Evolutionary conservation across 2,113 vertebrate genomes (phyloP), one percentile per base, ranked within the genome.

Genomic region (Speoplatyrhinus poulsoni): DNA sequence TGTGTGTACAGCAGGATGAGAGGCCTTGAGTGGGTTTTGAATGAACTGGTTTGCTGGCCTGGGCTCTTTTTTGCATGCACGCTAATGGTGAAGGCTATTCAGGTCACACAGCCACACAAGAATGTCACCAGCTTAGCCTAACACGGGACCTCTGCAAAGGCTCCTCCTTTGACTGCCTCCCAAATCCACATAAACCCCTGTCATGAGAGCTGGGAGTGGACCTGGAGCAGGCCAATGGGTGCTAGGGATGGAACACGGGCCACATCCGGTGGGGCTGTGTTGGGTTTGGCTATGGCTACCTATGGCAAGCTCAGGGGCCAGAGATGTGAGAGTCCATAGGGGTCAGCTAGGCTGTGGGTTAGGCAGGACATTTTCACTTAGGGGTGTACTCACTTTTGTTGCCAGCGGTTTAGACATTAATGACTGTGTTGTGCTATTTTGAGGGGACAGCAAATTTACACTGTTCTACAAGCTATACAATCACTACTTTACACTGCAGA

Each of bases 131-230:
- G 54, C 65, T 36, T 75, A 65, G 74, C 72, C 52, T 73, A 82
- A 73, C 79, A 80, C 77, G 81, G 76, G 79, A 74, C 84, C 76
- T 79, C 81, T 83, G 75, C 75, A 83, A 78, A 80, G 82, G 64
- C 72, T 74, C 76, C 64, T 41, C 58, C 70, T 46, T 56, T 47
- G 56, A 69, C 79, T 65, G 60, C 76, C 80, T 77, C 74, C 70
- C 73, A 85, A 82, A 85, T 82, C 84, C 82, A 61, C 74, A 85
- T 85, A 86, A 89, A 83, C 70, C 76, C 78, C 69, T 85, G 79
- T 77, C 75, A 72, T 82, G 60, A 75, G 71, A 64, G 65, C 65
- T 75, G 53, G 59, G 9, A 69, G 32, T 11, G 65, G 56, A 65
- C 64, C 68, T 70, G 76, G 81, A 77, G 73, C 52, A 65, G 76